Conservation (phyloP, 2,797 vertebrate species). For the Pogonophryne albipinna region DNA sequence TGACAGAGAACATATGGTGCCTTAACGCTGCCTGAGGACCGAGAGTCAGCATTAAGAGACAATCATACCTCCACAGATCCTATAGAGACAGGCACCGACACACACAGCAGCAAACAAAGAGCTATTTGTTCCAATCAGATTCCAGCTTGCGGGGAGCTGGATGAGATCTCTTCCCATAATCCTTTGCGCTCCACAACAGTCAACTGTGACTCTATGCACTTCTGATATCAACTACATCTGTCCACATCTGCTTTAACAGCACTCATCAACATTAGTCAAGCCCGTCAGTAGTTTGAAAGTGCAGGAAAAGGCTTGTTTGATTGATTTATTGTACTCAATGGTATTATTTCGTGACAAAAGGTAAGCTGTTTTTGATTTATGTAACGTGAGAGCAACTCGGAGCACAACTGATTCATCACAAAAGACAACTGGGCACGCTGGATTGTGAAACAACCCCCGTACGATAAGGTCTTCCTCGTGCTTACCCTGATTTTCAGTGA, state of each 20-base stretch:
- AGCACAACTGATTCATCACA: conserved; percentile 32
- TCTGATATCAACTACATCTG: conserved; percentile 29
- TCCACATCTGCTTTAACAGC: conserved; percentile 25
- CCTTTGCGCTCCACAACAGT: conserved; percentile 43
- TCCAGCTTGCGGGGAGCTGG: conserved; percentile 50
- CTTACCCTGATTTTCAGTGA: neutral
- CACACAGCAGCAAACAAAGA: conserved; percentile 65
- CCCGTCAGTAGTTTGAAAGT: neutral
- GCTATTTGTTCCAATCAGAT: conserved; percentile 62
- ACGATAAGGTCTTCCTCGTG: conserved; percentile 12
- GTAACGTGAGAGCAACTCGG: neutral
- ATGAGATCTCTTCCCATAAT: conserved; percentile 55
- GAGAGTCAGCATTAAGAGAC: neutral
- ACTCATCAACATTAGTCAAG: conserved; percentile 23
- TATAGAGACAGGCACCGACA: conserved; percentile 16
- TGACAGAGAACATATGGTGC: neutral
- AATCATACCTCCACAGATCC: neutral
- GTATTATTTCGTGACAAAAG: conserved; percentile 22
- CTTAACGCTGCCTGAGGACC: neutral
- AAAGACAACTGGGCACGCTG: conserved; percentile 17
- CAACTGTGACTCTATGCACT: conserved; percentile 12
- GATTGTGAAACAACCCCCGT: conserved; percentile 7
- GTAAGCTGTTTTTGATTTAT: conserved; percentile 24
- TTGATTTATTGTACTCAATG: conserved; percentile 37
- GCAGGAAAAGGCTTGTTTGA: conserved; percentile 12